A percentile compares a stretch with the other conserved stretches of the same genome.
Conservation (phyloP, 2,113 vertebrate species). For the Rhipidura dahli region DNA sequence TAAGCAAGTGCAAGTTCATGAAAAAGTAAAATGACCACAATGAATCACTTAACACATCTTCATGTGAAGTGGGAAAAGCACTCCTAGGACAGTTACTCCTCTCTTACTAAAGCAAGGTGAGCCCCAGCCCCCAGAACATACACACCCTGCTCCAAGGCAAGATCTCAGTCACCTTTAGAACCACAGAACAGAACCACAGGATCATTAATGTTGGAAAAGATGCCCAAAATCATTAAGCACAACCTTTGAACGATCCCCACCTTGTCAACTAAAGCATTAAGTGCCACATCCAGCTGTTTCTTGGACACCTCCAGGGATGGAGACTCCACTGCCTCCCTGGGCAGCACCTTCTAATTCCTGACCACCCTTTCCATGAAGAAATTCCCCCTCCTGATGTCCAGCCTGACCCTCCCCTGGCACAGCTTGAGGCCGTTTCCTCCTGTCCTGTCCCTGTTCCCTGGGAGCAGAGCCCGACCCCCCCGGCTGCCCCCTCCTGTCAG, state of each 20-base stretch:
- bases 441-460: neutral
- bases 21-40: neutral
- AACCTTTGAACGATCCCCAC: too few relatives aligned
- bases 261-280: neutral
- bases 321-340: neutral
- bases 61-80: neutral
- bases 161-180: neutral
- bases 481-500: neutral
- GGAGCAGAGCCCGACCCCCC: neutral
- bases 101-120: neutral
- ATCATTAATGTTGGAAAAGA: neutral
- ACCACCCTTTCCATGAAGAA: fast-evolving
- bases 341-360: neutral
- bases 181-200: neutral
- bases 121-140: neutral
- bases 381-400: neutral
- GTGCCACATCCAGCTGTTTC: neutral
- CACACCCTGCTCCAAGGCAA: neutral
- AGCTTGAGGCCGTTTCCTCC: fast-evolving
- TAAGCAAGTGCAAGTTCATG: neutral
- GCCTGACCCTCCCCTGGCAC: fast-evolving
- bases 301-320: neutral
- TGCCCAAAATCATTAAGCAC: neutral
- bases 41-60: neutral
- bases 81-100: neutral